Evolutionary conservation across 2,797 vertebrate species (phyloP).

Genomic region (Zenarchopterus dispar): DNA sequence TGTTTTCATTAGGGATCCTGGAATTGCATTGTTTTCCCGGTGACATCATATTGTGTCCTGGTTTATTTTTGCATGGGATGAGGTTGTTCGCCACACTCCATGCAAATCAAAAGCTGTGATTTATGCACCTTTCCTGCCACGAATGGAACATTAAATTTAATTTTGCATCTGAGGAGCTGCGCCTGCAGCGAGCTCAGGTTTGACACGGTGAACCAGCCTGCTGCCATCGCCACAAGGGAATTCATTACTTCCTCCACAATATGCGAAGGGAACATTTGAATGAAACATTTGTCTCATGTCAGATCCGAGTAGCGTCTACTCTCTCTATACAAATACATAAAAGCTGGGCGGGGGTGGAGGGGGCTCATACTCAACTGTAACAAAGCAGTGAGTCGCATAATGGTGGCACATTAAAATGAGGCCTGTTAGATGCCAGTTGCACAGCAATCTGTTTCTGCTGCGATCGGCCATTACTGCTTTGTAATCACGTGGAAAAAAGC

Average conservation of each 20-base stretch:
- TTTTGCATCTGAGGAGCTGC: slow-evolving; percentile 89
- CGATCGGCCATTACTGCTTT: slow-evolving; percentile 68
- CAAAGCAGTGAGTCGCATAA: slow-evolving; percentile 69
- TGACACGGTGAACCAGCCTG: slow-evolving; percentile 90
- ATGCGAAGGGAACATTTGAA: slow-evolving; percentile 98
- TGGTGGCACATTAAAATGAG: slow-evolving; percentile 79
- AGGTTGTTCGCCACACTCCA: slow-evolving; percentile 88
- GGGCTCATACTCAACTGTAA: slow-evolving; percentile 71
- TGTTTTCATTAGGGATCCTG: slow-evolving; percentile 87
- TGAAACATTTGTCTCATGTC: slow-evolving; percentile 99
- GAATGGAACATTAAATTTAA: slow-evolving; percentile 98
- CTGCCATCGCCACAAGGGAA: slow-evolving; percentile 73
- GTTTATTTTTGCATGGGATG: slow-evolving; percentile 89
- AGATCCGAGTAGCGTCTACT: slow-evolving; percentile 88
- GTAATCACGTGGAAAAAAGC: slow-evolving; percentile 70
- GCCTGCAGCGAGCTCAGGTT: slow-evolving; percentile 76
- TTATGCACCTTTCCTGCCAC: slow-evolving; percentile 91
- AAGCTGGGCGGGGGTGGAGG: slow-evolving; percentile 49
- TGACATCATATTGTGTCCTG: slow-evolving; percentile 91
- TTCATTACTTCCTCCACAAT: slow-evolving; percentile 97
- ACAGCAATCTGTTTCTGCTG: slow-evolving; percentile 77
- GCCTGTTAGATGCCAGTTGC: slow-evolving; percentile 73
- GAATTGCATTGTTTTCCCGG: slow-evolving; percentile 92
- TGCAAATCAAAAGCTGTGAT: slow-evolving; percentile 97
- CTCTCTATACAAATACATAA: slow-evolving; percentile 71